phyloP scores from a whole-genome alignment of 2,113 vertebrate species.

The Laterallus jamaicensis region DNA sequence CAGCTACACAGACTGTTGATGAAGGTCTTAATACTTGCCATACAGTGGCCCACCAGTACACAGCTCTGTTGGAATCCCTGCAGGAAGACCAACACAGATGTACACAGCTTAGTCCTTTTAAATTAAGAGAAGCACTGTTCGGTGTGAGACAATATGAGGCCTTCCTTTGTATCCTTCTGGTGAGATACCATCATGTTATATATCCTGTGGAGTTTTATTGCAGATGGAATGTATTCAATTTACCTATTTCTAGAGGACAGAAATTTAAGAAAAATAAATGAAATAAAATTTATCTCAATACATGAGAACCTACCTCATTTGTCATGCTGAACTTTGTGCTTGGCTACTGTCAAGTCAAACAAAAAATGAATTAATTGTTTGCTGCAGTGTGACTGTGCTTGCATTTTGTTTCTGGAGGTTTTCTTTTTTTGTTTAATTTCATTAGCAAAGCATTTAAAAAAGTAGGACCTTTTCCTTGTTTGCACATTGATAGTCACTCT shows the following conservation, averaged over 20 bases:
- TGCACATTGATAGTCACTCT: neutral
- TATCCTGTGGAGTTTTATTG: neutral
- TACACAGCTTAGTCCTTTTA: neutral
- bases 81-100: neutral
- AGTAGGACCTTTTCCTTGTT: neutral
- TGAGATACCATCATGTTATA: slow-evolving; percentile 61
- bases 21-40: slow-evolving; percentile 70
- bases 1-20: slow-evolving; percentile 66
- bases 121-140: slow-evolving; percentile 85
- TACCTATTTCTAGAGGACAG: neutral
- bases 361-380: neutral
- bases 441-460: neutral
- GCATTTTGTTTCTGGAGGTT: neutral
- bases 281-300: neutral
- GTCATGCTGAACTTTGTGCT: neutral
- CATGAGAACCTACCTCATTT: neutral
- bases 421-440: neutral
- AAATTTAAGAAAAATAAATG: neutral
- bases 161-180: slow-evolving; percentile 88
- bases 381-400: neutral
- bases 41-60: slow-evolving; percentile 77
- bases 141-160: slow-evolving; percentile 86
- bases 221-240: neutral
- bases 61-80: slow-evolving; percentile 81
- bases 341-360: neutral